These are phyloP conservation scores for Semicossyphus pulcher DNA, from an alignment of 2,113 vertebrate genomes.

Conservation along the genomic window DNA sequence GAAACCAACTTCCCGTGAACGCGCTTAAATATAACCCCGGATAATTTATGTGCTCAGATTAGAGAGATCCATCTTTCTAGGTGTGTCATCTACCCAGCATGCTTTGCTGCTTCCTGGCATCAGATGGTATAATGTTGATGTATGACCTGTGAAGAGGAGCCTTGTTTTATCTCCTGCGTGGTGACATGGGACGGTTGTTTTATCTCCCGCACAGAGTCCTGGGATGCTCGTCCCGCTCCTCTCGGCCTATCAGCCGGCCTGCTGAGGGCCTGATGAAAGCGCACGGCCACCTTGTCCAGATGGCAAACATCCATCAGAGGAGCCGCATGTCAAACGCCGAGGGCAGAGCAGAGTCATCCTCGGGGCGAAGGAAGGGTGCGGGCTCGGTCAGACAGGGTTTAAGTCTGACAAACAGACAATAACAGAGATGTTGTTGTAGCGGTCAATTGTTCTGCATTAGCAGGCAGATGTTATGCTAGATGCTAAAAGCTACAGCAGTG, in stretches of 20 bases:
- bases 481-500: too few relatives aligned
- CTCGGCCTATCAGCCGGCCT: constrained; percentile 38
- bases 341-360: constrained; percentile 56
- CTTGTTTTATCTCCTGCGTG: constrained; percentile 73
- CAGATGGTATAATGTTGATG: constrained; percentile 79
- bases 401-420: constrained; percentile 21
- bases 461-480: not conserved
- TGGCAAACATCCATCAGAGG: constrained; percentile 74
- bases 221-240: constrained; percentile 38
- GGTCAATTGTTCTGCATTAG: not conserved
- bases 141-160: constrained; percentile 78
- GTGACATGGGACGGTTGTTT: constrained; percentile 78
- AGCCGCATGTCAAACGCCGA: constrained; percentile 54
- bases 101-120: constrained; percentile 71
- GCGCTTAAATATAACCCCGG: constrained; percentile 25
- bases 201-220: constrained; percentile 60
- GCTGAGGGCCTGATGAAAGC: constrained; percentile 78
- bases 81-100: constrained; percentile 75
- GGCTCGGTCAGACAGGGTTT: constrained; percentile 38
- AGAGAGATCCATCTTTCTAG: constrained; percentile 66
- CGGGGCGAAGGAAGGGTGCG: constrained; percentile 33
- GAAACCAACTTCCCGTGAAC: constrained; percentile 26
- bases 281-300: constrained; percentile 69
- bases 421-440: not conserved
- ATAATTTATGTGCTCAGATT: constrained; percentile 71